Percentiles rank a stretch among this genome's conserved stretches.
Conservation (phyloP, 2,888 invertebrate genomes). For the Leucozona laternaria region DNA sequence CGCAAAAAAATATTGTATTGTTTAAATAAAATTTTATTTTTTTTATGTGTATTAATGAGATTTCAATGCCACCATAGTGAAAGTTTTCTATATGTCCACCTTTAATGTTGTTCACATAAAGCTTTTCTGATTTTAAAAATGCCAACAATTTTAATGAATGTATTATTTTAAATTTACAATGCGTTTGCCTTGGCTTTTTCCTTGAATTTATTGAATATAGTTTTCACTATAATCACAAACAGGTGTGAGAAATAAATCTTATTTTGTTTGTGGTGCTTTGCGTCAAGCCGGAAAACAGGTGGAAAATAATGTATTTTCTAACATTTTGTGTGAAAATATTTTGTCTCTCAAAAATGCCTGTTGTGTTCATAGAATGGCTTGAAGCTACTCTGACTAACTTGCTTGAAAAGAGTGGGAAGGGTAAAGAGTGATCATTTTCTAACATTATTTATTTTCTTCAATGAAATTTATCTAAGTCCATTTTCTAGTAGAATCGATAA, state of each 20-base stretch:
- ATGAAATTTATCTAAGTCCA: too few species aligned
- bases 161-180: slow-evolving; percentile 6
- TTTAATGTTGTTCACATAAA: slow-evolving; percentile 24
- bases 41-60: neutral
- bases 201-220: slow-evolving; percentile 19
- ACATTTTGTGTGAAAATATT: neutral
- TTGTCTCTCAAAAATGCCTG: neutral
- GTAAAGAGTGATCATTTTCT: too few species aligned
- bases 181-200: slow-evolving; percentile 18
- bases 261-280: neutral
- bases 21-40: slow-evolving; percentile 1
- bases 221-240: slow-evolving; percentile 19
- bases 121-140: slow-evolving; percentile 4
- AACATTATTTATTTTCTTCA: too few species aligned
- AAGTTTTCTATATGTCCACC: neutral
- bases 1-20: slow-evolving; percentile 4
- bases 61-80: slow-evolving; percentile 26
- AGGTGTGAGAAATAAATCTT: slow-evolving; percentile 12
- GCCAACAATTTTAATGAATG: neutral
- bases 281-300: slow-evolving; percentile 16
- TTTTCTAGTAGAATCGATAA: too few species aligned
- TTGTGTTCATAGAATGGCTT: neutral
- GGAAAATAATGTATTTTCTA: neutral
- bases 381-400: neutral
- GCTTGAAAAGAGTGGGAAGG: neutral